Conservation (phyloP, 1,140 invertebrate genomes). For the Nixonia krombeini region DNA sequence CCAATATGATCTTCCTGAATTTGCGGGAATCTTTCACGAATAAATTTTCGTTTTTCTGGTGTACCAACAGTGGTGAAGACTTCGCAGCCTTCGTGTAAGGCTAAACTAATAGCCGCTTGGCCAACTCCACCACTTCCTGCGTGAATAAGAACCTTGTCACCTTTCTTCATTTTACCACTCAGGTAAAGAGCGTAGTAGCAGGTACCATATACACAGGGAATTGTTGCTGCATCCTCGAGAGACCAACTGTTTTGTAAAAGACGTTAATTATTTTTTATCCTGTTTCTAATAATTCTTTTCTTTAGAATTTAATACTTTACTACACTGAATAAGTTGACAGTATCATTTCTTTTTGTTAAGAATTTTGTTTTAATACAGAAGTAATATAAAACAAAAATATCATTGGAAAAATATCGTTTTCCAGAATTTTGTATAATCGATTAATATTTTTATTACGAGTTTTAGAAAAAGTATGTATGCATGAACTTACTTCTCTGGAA, state of each 20-base stretch:
- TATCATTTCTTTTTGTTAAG: too few species aligned
- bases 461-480: too few species aligned
- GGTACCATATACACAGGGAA: conserved; percentile 89
- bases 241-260: conserved; percentile 75
- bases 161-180: conserved; percentile 73
- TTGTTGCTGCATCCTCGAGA: conserved; percentile 88
- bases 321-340: too few species aligned
- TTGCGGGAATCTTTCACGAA: conserved; percentile 77
- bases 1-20: conserved; percentile 79
- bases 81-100: conserved; percentile 76
- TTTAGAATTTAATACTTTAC: too few species aligned
- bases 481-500: conserved; percentile 76
- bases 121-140: conserved; percentile 88
- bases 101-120: conserved; percentile 83
- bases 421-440: too few species aligned
- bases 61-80: conserved; percentile 82
- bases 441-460: too few species aligned
- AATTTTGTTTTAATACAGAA: too few species aligned
- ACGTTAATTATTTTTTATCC: conserved; percentile 1
- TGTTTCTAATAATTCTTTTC: neutral
- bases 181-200: conserved; percentile 84
- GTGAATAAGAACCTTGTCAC: conserved; percentile 79
- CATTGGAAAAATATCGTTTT: neutral
- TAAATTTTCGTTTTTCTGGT: conserved; percentile 78
- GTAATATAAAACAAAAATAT: too few species aligned